Base-by-base conservation (phyloP, 2,797 vertebrate genomes). In the Sternotherus odoratus region DNA sequence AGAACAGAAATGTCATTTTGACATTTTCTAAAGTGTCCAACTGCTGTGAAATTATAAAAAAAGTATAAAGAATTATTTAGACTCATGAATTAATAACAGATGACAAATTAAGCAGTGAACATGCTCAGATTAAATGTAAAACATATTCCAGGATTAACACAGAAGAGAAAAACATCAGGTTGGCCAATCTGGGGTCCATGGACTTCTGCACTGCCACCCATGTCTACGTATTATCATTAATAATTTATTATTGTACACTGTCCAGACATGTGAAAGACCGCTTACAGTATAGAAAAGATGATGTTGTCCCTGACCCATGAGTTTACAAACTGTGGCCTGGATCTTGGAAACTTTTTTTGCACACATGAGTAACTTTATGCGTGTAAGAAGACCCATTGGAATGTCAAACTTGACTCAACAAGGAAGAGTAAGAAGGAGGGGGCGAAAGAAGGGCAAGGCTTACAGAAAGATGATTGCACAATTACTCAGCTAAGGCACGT, bases 41-140 rank as follows among this genome's bases (percentile, higher is more conserved):
- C 63, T 84, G 54, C 43, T 85, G 4, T 7, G 6, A 93, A 91
- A 11, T 48, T 94, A 43, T 39, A 43, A 53, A 56, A 84, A 92
- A 90, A 91, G 82, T 91, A 87, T 72, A 72, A 84, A 12, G 53
- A 95, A 57, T 82, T 87, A 48, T 87, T 95, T 92, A 92, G 86
- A 54, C 89, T 84, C 92, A 46, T 57, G 82, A 94, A 92, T 94
- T 93, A 90, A 94, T 56, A 53, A 81, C 82, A 77, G 30, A 49
- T 90, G 78, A 87, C 75, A 94, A 94, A 96, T 89, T 66, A 84
- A 77, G 19, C 7, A 43, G 23, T 10, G 15, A 93, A 53, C 77
- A 30, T 63, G 88, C 93, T 95, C 91, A 89, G 94, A 89, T 92
- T 86, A 82, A 60, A 49, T 54, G n/a, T 87, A 91, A 92, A 96